Evolutionary conservation across 2,113 vertebrate genomes (phyloP).

Genomic region (Podarcis cretensis): DNA sequence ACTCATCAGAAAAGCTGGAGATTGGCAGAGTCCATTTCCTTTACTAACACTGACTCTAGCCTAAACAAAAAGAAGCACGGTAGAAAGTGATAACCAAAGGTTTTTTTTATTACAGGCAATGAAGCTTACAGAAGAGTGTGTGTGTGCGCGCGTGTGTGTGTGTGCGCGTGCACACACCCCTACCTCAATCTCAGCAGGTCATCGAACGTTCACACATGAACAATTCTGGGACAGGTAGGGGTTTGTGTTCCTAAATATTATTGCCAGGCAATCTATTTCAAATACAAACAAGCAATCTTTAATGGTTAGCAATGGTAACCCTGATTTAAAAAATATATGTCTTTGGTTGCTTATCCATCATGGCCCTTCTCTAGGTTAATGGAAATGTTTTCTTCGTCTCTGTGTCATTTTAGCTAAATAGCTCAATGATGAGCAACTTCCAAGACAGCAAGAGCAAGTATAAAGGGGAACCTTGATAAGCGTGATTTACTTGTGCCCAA

Average conservation of each 20-base stretch:
- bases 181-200: neutral
- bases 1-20: neutral
- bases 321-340: neutral
- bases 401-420: too few relatives aligned
- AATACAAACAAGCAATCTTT: neutral
- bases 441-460: too few relatives aligned
- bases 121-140: neutral
- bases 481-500: too few relatives aligned
- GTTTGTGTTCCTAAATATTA: constrained; percentile 6
- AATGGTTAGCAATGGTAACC: neutral
- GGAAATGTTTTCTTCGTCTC: too few relatives aligned
- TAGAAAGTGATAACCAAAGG: neutral
- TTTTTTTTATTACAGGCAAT: neutral
- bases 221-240: neutral
- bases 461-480: too few relatives aligned
- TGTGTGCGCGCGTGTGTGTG: too few relatives aligned
- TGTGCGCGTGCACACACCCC: neutral
- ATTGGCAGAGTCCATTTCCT: neutral
- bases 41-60: constrained; percentile 1
- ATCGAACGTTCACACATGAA: neutral
- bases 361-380: too few relatives aligned
- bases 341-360: neutral
- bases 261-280: constrained; percentile 18
- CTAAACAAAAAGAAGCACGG: neutral
- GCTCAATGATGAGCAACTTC: too few relatives aligned